Conservation (phyloP, 2,113 vertebrate genomes). For the Columba livia region DNA sequence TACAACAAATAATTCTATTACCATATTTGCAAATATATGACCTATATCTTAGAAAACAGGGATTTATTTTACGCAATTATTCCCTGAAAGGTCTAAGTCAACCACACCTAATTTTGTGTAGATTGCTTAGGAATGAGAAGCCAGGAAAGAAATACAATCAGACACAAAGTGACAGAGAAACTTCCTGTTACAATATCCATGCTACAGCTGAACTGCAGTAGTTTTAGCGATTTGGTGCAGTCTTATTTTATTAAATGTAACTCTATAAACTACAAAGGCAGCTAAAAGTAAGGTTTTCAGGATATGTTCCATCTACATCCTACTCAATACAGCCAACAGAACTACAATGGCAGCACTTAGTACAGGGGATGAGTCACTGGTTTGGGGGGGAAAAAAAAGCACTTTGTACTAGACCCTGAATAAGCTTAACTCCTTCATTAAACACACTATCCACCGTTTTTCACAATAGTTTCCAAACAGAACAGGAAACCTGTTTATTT, state of each 20-base stretch:
- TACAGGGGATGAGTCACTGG: background rate
- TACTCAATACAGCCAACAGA: background rate
- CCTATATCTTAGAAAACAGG: background rate
- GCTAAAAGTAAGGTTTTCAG: background rate
- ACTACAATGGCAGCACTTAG: background rate
- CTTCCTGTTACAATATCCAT: background rate
- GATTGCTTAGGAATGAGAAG: background rate
- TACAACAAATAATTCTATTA: background rate
- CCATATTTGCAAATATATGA: background rate
- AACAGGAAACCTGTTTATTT: background rate
- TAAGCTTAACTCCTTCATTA: background rate
- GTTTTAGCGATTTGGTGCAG: background rate
- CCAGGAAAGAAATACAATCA: background rate
- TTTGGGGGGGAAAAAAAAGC: background rate
- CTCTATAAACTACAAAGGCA: background rate
- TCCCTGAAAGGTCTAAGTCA: background rate
- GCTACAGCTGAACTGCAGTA: background rate
- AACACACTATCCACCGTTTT: background rate
- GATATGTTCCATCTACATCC: background rate
- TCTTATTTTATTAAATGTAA: background rate
- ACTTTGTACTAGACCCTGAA: background rate
- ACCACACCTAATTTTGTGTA: background rate
- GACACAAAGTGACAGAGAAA: background rate
- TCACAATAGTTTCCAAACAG: background rate
- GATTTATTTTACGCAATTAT: background rate